Base-by-base conservation (phyloP, 2,888 invertebrate genomes). In the Leptinotarsa peninsularis region DNA sequence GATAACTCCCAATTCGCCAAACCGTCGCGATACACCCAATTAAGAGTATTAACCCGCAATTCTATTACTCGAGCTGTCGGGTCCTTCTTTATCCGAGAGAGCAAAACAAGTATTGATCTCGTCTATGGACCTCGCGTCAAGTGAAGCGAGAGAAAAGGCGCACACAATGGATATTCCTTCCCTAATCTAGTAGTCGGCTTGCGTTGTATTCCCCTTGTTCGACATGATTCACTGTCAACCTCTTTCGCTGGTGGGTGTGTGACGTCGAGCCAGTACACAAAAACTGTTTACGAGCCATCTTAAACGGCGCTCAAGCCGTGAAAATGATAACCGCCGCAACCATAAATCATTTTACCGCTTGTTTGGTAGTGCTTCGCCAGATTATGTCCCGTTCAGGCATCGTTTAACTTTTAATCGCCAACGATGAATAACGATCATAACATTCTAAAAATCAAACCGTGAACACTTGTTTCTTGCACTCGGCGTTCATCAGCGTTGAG, bases 21-120 rank as follows among this genome's bases (percentile, higher is more conserved):
- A 33, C 14, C 5, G 52, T 18, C 56, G 18, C 56, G 10, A 17
- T 13, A 18, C 56, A 10, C 13, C 56, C 56, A n/a, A 56, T 56
- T 58, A 58, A 23, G 58, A 58, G 14, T 21, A 58, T 58, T 23
- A 58, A 58, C 23, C 58, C 23, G 58, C 23, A 15, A 58, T 58
- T 21, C 58, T 23, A 58, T 23, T 14, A 23, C 23, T 23, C 14
- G 58, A 18, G 13, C 23, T 15, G 58, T 58, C 54, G 18, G 23
- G 21, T 58, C 58, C 58, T 23, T 15, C 58, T 58, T 23, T 21
- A 23, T 58, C 23, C 58, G 21, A 23, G 58, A 23, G 58, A 14
- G 58, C 18, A 58, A 58, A 43, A 58, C 27, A 23, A 15, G 58
- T 58, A 58, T 58, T 58, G 58, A 58, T 58, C 58, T 58, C 23